Conservation (phyloP, 2,797 vertebrate genomes). For the Parauchenoglanis ngamensis region DNA sequence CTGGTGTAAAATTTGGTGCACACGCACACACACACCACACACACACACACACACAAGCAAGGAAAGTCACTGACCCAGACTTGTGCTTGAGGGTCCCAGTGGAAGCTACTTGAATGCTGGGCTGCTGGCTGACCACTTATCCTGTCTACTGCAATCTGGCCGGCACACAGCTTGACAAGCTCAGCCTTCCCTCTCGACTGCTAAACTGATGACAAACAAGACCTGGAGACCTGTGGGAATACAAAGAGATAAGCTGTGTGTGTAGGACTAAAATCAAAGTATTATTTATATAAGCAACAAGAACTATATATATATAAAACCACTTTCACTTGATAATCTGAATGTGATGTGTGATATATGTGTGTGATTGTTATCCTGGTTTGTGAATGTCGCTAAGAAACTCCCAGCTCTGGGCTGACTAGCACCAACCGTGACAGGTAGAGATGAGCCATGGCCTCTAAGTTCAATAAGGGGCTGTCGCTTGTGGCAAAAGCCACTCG, state of each 20-base stretch:
- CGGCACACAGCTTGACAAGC: conserved; percentile 41
- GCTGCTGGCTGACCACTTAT: conserved; percentile 53
- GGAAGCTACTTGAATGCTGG: conserved; percentile 33
- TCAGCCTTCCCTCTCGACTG: conserved; percentile 27
- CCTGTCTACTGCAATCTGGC: conserved; percentile 48
- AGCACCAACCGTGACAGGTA: conserved; percentile 58
- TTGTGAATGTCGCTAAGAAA: not conserved
- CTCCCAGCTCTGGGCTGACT: conserved; percentile 39
- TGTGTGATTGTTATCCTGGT: conserved; percentile 10
- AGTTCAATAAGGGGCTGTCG: conserved; percentile 71
- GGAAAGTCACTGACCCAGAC: conserved; percentile 32
- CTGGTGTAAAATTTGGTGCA: not conserved
- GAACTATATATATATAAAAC: not conserved
- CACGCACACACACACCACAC: not conserved
- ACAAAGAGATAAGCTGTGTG: conserved; percentile 14
- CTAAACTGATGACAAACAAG: conserved; percentile 41
- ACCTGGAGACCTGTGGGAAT: conserved; percentile 37
- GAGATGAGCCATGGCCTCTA: conserved; percentile 67
- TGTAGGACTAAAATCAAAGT: not conserved
- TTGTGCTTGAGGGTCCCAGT: conserved; percentile 33
- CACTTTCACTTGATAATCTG: not conserved
- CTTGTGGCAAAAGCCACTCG: conserved; percentile 68
- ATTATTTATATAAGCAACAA: not conserved
- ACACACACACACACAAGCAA: conserved; percentile 3
- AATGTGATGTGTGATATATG: not conserved